These are phyloP conservation scores for Cheirogaleus medius DNA, from an alignment of 2,113 vertebrate genomes.

Conservation along the genomic window DNA sequence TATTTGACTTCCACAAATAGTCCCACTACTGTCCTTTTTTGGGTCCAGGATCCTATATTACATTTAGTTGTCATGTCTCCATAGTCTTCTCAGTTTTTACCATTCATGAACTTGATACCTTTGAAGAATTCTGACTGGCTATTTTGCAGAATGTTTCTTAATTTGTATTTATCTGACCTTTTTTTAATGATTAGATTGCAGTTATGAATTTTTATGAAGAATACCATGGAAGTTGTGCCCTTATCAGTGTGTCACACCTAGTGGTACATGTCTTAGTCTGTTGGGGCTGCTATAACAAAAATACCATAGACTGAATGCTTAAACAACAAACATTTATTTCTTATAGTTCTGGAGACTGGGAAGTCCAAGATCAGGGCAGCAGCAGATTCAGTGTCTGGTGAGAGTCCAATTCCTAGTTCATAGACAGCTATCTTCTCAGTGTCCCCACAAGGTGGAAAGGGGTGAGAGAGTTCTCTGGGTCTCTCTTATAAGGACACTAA, in stretches of 20 bases:
- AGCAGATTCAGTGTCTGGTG: background rate
- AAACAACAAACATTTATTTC: background rate
- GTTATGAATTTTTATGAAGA: background rate
- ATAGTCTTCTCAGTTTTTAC: background rate
- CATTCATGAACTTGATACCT: background rate
- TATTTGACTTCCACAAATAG: background rate
- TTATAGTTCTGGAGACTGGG: background rate
- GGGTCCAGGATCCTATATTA: background rate
- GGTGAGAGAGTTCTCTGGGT: background rate
- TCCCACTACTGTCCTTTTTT: background rate
- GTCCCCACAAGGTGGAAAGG: background rate
- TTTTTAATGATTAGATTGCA: background rate
- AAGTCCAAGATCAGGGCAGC: background rate
- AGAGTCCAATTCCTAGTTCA: background rate
- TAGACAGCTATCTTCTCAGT: background rate
- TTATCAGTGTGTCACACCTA: background rate
- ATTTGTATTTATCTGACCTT: background rate
- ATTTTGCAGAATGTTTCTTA: background rate
- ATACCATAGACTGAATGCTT: background rate
- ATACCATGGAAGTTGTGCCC: background rate
- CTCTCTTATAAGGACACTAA: background rate
- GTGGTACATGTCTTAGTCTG: background rate
- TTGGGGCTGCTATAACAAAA: background rate
- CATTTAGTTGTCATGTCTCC: background rate
- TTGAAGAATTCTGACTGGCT: background rate